Conservation (phyloP, 2,797 vertebrate species). For the Hippoglossus hippoglossus region DNA sequence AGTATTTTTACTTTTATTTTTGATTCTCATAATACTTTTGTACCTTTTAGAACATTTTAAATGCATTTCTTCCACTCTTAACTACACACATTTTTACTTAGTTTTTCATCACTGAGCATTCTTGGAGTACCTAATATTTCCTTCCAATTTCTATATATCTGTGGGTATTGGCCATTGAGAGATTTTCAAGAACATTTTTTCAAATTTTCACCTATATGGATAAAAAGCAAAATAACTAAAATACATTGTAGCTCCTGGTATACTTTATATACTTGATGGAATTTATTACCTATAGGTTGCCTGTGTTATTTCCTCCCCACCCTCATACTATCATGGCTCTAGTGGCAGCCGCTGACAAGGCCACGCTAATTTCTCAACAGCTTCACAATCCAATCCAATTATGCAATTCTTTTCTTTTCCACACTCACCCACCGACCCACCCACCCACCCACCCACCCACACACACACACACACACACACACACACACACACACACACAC, state of each 20-base stretch:
- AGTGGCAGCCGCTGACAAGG: slow-evolving; percentile 20
- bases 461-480: slow-evolving; percentile 39
- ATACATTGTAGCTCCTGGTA: not conserved
- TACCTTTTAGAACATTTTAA: not conserved
- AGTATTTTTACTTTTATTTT: too few species aligned
- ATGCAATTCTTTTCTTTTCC: slow-evolving; percentile 48
- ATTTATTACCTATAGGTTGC: too few species aligned
- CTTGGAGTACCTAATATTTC: too few species aligned
- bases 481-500: slow-evolving; percentile 51
- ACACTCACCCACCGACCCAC: slow-evolving; percentile 26
- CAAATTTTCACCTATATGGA: too few species aligned
- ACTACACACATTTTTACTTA: too few species aligned
- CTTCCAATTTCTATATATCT: too few species aligned
- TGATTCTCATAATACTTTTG: too few species aligned
- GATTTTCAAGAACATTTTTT: too few species aligned
- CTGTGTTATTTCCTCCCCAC: not conserved
- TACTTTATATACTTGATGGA: too few species aligned
- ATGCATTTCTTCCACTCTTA: not conserved
- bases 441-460: slow-evolving; percentile 6
- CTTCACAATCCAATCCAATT: slow-evolving; percentile 42
- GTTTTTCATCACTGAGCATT: too few species aligned
- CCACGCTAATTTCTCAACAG: slow-evolving; percentile 42
- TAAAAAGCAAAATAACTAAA: not conserved
- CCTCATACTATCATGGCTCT: not conserved
- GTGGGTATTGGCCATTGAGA: too few species aligned